Evolutionary conservation across 2,113 vertebrate genomes (phyloP).

Genomic region (Antennarius striatus): DNA sequence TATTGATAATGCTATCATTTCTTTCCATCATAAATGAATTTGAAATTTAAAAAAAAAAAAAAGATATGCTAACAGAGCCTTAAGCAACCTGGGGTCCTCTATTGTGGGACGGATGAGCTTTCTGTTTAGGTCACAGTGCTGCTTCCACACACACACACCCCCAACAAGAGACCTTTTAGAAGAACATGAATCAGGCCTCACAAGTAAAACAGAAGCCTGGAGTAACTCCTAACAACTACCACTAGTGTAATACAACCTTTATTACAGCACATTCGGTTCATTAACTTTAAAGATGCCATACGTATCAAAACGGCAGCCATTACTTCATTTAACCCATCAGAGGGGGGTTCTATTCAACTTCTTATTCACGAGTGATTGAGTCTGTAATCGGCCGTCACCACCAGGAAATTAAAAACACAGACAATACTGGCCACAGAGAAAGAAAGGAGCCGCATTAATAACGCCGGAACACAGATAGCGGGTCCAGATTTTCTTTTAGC

Average conservation of each 20-base stretch:
- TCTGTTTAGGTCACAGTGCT: slow-evolving; percentile 24
- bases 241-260: background rate
- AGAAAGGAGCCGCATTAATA: background rate
- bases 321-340: background rate
- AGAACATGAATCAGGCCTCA: background rate
- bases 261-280: background rate
- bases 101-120: slow-evolving; percentile 8
- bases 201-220: background rate
- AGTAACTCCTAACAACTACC: background rate
- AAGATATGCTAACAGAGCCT: slow-evolving; percentile 5
- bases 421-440: background rate
- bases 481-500: background rate
- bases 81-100: background rate
- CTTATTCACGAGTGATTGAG: too few species aligned
- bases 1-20: slow-evolving; percentile 15
- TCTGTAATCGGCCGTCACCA: background rate
- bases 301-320: too few species aligned
- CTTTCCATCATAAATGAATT: slow-evolving; percentile 7
- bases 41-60: slow-evolving; percentile 29
- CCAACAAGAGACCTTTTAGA: background rate
- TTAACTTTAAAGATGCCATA: background rate
- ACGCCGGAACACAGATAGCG: too few species aligned
- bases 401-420: background rate
- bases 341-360: background rate
- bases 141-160: slow-evolving; percentile 1